A percentile compares a stretch with the other conserved stretches of the same genome.
These are phyloP conservation scores for Eumeta japonica DNA, from an alignment of 1,140 invertebrate genomes.

Conservation along the genomic window DNA sequence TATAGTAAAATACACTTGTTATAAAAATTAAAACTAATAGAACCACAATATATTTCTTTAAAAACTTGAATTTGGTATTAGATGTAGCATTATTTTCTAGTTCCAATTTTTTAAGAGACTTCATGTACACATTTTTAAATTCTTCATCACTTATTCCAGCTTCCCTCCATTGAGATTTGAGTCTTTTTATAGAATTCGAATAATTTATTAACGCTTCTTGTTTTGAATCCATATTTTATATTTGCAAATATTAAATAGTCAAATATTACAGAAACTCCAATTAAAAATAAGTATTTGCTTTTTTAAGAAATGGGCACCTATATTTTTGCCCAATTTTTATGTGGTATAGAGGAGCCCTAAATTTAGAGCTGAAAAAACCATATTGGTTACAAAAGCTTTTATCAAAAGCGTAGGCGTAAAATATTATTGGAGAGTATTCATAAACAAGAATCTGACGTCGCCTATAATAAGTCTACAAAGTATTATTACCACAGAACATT, in stretches of 20 bases:
- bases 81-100: constrained; percentile 4
- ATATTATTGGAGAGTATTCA: too few species aligned
- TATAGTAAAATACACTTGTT: constrained; percentile 26
- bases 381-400: too few species aligned
- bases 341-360: too few species aligned
- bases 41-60: constrained; percentile 11
- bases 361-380: too few species aligned
- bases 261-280: too few species aligned
- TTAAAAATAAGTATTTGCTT: too few species aligned
- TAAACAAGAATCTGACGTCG: too few species aligned
- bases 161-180: constrained; percentile 25
- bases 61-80: constrained; percentile 2
- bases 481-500: too few species aligned
- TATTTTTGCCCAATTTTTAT: too few species aligned
- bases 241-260: not conserved
- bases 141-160: constrained; percentile 53
- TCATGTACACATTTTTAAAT: constrained; percentile 54
- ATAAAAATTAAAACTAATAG: constrained; percentile 13
- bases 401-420: too few species aligned
- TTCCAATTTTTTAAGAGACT: constrained; percentile 49
- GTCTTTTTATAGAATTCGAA: constrained; percentile 23
- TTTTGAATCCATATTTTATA: constrained; percentile 14
- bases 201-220: constrained; percentile 28
- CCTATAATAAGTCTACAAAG: too few species aligned
- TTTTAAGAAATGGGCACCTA: too few species aligned